phyloP scores from a whole-genome alignment of 1,140 invertebrate species.

The Andricus grossulariae region DNA sequence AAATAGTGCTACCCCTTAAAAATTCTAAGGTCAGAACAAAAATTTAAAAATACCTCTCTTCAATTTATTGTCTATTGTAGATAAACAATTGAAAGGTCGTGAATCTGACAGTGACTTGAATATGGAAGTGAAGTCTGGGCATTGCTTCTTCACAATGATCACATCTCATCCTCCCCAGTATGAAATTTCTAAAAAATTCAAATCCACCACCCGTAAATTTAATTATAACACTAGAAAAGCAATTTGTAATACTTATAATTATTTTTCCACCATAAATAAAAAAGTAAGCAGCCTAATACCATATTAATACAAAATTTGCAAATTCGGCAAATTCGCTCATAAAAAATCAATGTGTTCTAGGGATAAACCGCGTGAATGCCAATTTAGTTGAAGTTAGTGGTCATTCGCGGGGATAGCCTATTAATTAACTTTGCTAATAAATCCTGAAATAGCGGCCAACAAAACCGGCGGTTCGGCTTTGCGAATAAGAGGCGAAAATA shows the following conservation, averaged over 20 bases:
- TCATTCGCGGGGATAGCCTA: conserved; percentile 53
- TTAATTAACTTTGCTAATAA: conserved; percentile 71
- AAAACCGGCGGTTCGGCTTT: conserved; percentile 42
- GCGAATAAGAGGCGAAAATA: conserved; percentile 42
- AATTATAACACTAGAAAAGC: no score
- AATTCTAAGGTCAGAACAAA: no score
- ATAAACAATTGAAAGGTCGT: no score
- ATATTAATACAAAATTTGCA: conserved; percentile 23
- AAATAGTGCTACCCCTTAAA: no score
- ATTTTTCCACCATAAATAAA: conserved; percentile 29
- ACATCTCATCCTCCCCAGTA: no score
- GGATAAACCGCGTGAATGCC: conserved; percentile 36
- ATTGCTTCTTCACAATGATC: no score
- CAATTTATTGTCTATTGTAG: no score
- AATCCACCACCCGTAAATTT: no score
- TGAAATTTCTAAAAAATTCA: no score
- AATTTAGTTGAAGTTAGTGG: conserved; percentile 57
- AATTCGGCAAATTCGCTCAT: conserved; percentile 16
- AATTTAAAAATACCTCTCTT: no score
- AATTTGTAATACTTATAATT: background rate
- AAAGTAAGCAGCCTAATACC: background rate
- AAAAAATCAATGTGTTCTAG: conserved; percentile 26
- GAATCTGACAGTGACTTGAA: no score
- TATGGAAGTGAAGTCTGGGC: no score
- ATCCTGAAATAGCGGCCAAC: conserved; percentile 49